phyloP scores from a whole-genome alignment of 2,888 invertebrate genomes.

The Lepetodrilus schrolli region DNA sequence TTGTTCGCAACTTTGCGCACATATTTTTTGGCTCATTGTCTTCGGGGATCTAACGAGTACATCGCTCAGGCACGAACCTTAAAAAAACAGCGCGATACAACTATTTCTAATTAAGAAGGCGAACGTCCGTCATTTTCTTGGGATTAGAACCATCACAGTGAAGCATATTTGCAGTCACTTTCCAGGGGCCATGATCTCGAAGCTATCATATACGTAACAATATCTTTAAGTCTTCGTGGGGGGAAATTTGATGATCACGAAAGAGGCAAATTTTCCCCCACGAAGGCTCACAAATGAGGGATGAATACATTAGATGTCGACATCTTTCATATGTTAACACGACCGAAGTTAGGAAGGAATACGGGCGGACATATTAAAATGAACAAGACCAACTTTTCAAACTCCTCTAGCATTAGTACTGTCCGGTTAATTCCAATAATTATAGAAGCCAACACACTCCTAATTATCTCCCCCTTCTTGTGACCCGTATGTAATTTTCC shows the following conservation, averaged over 20 bases:
- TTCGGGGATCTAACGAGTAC: too few relatives aligned
- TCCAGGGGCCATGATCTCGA: too few relatives aligned
- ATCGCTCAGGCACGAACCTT: too few relatives aligned
- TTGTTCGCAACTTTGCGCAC: too few relatives aligned
- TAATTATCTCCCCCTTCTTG: not conserved
- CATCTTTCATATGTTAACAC: conserved; percentile 12
- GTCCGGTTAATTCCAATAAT: not conserved
- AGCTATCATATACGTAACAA: too few relatives aligned
- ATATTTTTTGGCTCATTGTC: too few relatives aligned
- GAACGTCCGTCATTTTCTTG: not conserved
- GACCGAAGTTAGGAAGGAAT: not conserved
- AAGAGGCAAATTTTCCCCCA: too few relatives aligned
- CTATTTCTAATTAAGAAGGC: not conserved
- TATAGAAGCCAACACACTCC: not conserved
- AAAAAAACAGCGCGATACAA: too few relatives aligned
- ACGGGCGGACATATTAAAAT: not conserved
- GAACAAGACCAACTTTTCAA: not conserved
- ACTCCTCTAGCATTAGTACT: not conserved
- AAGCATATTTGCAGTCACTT: not conserved
- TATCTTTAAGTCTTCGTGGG: too few relatives aligned
- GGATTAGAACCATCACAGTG: not conserved
- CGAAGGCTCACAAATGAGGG: too few relatives aligned
- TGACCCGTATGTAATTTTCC: conserved; percentile 20
- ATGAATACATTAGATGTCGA: not conserved
- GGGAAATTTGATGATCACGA: too few relatives aligned